Conservation (phyloP, 2,888 invertebrate species). For the Caenorhabditis doughertyi region DNA sequence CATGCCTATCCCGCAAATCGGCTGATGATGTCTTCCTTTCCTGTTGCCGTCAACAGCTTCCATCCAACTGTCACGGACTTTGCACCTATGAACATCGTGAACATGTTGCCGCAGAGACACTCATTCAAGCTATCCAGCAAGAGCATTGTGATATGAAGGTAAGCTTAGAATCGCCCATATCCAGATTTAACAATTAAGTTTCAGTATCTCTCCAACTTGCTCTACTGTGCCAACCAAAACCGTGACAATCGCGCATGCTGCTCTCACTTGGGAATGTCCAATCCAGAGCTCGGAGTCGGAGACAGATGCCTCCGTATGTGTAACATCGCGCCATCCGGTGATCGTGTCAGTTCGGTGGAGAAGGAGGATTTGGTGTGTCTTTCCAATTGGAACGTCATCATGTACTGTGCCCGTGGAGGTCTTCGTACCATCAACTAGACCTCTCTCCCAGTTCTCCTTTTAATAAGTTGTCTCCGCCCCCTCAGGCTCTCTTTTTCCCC, state of each 20-base stretch:
- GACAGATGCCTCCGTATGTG: constrained; percentile 81
- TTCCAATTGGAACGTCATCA: constrained; percentile 81
- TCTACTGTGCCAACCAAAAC: constrained; percentile 82
- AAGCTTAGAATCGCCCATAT: not conserved
- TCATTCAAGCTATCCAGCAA: constrained; percentile 77
- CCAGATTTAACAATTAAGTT: not conserved
- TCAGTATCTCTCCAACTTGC: constrained; percentile 74
- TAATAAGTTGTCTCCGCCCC: not conserved
- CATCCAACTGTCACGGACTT: constrained; percentile 79
- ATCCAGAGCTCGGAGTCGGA: constrained; percentile 77
- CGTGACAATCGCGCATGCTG: constrained; percentile 81
- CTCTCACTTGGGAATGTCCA: constrained; percentile 77
- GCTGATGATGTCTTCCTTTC: constrained; percentile 80
- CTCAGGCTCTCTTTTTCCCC: not conserved
- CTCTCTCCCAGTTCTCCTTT: not conserved
- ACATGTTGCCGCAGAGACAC: constrained; percentile 79
- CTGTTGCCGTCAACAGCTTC: constrained; percentile 80
- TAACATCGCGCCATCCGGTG: constrained; percentile 76
- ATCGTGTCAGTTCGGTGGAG: constrained; percentile 74
- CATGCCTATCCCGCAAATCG: constrained; percentile 77
- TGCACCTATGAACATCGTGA: constrained; percentile 82
- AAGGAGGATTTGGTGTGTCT: constrained; percentile 80
- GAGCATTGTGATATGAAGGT: constrained; percentile 73
- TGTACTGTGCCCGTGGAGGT: constrained; percentile 81
- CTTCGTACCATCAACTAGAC: constrained; percentile 78